Conservation (phyloP, 2,113 vertebrate genomes). For the Rhombomys opimus region DNA sequence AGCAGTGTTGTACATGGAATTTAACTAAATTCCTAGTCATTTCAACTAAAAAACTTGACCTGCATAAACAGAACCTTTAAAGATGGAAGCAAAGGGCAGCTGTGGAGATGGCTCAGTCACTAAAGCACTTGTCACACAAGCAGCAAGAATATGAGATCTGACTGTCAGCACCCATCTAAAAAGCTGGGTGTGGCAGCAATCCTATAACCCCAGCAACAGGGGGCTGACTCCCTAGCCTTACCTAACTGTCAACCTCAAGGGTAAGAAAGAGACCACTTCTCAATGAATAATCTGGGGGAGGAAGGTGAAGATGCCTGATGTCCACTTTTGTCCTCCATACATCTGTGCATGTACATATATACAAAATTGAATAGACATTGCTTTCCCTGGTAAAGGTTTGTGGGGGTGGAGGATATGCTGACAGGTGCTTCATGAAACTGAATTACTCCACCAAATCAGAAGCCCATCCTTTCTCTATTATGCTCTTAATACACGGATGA, state of each 20-base stretch:
- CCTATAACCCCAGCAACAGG: too few relatives aligned
- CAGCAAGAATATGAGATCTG: too few relatives aligned
- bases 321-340: background rate
- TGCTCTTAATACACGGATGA: background rate
- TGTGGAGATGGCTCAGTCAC: too few relatives aligned
- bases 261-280: too few relatives aligned
- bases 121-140: background rate
- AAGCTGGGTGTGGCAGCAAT: background rate
- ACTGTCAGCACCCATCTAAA: background rate
- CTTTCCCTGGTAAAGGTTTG: background rate
- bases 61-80: background rate
- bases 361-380: background rate
- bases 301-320: background rate
- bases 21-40: background rate
- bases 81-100: background rate
- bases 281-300: background rate
- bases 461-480: slow-evolving; percentile 4
- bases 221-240: background rate
- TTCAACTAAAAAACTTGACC: background rate
- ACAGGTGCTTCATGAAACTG: background rate
- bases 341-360: background rate
- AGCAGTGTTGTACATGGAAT: background rate
- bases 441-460: background rate
- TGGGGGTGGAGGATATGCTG: background rate
- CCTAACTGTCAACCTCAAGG: background rate